A percentile compares a stretch with the other conserved stretches of the same genome.
These are phyloP conservation scores for Lypha dubia DNA, from an alignment of 2,888 invertebrate genomes.

Conservation along the genomic window DNA sequence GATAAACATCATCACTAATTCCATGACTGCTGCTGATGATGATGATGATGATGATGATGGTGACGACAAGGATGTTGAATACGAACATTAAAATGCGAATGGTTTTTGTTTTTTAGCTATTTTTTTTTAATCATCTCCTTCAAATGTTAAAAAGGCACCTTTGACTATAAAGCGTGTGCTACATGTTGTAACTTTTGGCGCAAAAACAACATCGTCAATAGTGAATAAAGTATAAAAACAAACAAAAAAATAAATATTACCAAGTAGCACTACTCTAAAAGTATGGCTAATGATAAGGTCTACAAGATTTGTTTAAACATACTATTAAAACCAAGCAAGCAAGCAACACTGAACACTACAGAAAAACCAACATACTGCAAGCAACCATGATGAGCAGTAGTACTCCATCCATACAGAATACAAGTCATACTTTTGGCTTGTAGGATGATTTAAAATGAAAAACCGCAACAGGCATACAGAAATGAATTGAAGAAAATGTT, in stretches of 20 bases:
- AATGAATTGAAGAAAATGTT: slow-evolving; percentile 29
- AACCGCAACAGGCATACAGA: slow-evolving; percentile 54
- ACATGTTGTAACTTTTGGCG: slow-evolving; percentile 65
- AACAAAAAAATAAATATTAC: slow-evolving; percentile 9
- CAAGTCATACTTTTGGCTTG: slow-evolving; percentile 7
- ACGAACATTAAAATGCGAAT: slow-evolving; percentile 57
- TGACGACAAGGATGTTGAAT: slow-evolving; percentile 57
- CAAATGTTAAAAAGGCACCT: slow-evolving; percentile 68
- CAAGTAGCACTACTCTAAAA: slow-evolving; percentile 69
- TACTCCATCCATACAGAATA: no score
- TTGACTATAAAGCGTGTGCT: slow-evolving; percentile 69
- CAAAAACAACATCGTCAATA: slow-evolving; percentile 51
- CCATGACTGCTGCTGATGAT: slow-evolving; percentile 25
- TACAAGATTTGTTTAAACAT: slow-evolving; percentile 71
- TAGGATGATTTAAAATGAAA: slow-evolving; percentile 1
- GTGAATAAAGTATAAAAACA: not conserved
- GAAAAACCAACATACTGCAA: slow-evolving; percentile 18
- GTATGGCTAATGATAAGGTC: slow-evolving; percentile 71
- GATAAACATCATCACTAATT: slow-evolving; percentile 49
- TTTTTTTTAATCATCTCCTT: slow-evolving; percentile 35
- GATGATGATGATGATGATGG: slow-evolving; percentile 52
- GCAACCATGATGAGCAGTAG: slow-evolving; percentile 11
- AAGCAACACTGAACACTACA: slow-evolving; percentile 34
- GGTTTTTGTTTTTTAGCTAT: slow-evolving; percentile 10
- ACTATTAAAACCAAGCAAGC: slow-evolving; percentile 67